Percentiles rank a stretch among this genome's conserved stretches.
These are phyloP conservation scores for Himalopsyche anomala DNA, from an alignment of 2,888 invertebrate genomes.

Conservation along the genomic window DNA sequence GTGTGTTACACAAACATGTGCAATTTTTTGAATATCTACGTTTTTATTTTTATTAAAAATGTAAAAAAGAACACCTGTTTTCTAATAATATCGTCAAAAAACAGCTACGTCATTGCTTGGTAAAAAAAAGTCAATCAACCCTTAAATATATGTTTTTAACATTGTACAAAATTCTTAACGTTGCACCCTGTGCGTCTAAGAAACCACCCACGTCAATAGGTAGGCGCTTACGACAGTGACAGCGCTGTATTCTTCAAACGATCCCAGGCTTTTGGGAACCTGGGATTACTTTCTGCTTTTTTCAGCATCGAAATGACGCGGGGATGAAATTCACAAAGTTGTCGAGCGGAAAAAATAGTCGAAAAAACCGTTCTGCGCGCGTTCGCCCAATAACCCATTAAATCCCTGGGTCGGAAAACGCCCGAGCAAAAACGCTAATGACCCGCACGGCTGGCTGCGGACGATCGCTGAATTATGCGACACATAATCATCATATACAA, in stretches of 20 bases:
- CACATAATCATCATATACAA: constrained; percentile 31
- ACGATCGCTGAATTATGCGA: constrained; percentile 20
- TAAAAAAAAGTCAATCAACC: too few relatives aligned
- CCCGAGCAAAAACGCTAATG: constrained; percentile 40
- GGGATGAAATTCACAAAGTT: constrained; percentile 6
- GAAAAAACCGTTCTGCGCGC: constrained; percentile 20
- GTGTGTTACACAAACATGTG: too few relatives aligned
- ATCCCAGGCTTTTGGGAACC: background rate
- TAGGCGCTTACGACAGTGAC: background rate
- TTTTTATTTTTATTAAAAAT: too few relatives aligned
- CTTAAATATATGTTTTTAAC: too few relatives aligned
- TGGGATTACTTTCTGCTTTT: constrained; percentile 20
- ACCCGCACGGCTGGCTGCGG: constrained; percentile 22
- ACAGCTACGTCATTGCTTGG: too few relatives aligned
- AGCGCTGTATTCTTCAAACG: background rate
- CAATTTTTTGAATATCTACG: too few relatives aligned
- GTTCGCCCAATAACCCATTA: constrained; percentile 36
- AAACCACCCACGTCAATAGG: too few relatives aligned
- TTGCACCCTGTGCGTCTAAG: too few relatives aligned
- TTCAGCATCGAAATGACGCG: background rate
- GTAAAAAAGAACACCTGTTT: too few relatives aligned
- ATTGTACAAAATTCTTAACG: too few relatives aligned
- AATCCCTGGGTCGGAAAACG: constrained; percentile 34
- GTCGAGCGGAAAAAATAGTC: constrained; percentile 6
- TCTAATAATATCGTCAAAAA: too few relatives aligned